A percentile compares a stretch with the other conserved stretches of the same genome.
Conservation (phyloP, 2,113 vertebrate species). For the Labrus mixtus region DNA sequence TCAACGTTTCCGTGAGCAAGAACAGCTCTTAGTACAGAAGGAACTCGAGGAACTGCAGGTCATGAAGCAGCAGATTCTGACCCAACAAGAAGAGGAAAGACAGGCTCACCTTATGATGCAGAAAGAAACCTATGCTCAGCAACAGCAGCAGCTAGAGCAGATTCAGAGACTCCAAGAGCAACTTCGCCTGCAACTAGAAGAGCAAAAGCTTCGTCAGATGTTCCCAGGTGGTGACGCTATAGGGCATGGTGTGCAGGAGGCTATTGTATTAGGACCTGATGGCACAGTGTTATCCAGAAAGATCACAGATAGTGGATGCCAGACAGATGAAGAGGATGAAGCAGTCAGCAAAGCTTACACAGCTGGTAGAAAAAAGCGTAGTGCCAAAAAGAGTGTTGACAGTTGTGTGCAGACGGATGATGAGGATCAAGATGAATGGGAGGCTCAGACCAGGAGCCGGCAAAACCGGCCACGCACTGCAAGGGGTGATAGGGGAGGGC, state of each 20-base stretch:
- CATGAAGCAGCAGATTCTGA: constrained; percentile 96
- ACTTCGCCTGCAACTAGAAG: constrained; percentile 94
- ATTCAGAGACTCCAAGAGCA: constrained; percentile 98
- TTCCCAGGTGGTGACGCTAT: constrained; percentile 74
- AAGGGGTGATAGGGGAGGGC: constrained; percentile 89
- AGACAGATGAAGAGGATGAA: constrained; percentile 96
- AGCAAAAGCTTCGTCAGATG: constrained; percentile 91
- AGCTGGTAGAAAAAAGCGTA: constrained; percentile 88
- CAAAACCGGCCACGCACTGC: constrained; percentile 88
- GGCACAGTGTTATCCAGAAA: constrained; percentile 86
- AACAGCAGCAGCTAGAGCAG: constrained; percentile 96
- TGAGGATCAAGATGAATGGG: constrained; percentile 99
- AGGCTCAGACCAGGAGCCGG: constrained; percentile 86
- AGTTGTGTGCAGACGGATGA: constrained; percentile 98
- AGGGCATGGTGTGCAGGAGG: constrained; percentile 77
- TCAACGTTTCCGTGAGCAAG: constrained; percentile 96
- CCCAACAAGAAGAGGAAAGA: constrained; percentile 96
- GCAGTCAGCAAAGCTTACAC: constrained; percentile 88
- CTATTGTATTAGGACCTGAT: constrained; percentile 75
- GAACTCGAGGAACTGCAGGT: constrained; percentile 95
- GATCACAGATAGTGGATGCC: constrained; percentile 96
- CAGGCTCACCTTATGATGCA: constrained; percentile 98
- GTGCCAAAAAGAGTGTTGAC: constrained; percentile 92
- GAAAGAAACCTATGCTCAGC: constrained; percentile 96
- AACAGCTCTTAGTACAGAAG: constrained; percentile 96